These are phyloP conservation scores for Mus caroli DNA, from an alignment of 2,797 vertebrate species.

Conservation along the genomic window DNA sequence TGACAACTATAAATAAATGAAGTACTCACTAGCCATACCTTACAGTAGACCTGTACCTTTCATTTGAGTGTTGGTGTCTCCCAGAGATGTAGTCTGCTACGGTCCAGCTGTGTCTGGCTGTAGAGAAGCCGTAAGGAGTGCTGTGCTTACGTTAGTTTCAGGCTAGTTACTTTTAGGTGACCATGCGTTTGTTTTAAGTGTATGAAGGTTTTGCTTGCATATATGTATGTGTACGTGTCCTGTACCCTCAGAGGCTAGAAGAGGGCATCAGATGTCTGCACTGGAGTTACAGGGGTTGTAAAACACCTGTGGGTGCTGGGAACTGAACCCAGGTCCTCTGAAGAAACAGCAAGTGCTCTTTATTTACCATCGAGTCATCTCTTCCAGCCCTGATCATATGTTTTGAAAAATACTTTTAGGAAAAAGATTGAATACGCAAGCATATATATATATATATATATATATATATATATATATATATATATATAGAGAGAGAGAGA, in stretches of 20 bases:
- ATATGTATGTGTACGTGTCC: neutral
- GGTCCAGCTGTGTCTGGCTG: conserved; percentile 5
- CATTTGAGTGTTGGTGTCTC: neutral
- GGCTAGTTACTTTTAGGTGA: conserved; percentile 3
- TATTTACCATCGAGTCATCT: neutral
- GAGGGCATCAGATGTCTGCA: neutral
- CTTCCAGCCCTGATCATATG: neutral
- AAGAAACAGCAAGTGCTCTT: neutral
- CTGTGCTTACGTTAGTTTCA: conserved; percentile 34
- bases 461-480: too few species aligned
- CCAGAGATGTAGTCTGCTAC: neutral
- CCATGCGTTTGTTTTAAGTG: neutral
- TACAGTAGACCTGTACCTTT: conserved; percentile 13
- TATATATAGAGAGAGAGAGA: too few species aligned
- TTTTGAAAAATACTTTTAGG: conserved; percentile 48
- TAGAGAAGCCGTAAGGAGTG: neutral
- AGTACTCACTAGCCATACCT: conserved; percentile 30
- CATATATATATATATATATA: too few species aligned
- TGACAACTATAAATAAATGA: conserved; percentile 31
- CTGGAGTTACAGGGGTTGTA: neutral
- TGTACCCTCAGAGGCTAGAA: conserved; percentile 3
- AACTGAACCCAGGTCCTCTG: neutral
- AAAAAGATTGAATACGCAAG: neutral
- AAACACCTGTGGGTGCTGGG: neutral
- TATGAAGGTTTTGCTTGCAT: neutral